These are phyloP conservation scores for Cheumatopsyche charites DNA, from an alignment of 1,140 invertebrate genomes.

Conservation along the genomic window DNA sequence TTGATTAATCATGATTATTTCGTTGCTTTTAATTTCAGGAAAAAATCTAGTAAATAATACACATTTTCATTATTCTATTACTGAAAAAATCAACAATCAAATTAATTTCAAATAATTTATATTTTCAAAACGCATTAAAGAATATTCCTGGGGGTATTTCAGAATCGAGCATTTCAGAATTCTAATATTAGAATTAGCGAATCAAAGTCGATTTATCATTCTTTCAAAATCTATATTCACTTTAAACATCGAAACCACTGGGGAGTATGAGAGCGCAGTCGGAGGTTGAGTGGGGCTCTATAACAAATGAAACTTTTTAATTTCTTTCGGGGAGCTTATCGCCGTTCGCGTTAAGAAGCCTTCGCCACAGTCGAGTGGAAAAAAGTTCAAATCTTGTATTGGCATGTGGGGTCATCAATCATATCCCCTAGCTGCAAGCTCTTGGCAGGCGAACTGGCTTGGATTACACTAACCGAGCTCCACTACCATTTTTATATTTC, in stretches of 20 bases:
- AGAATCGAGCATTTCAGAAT: too few species aligned
- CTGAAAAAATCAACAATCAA: too few species aligned
- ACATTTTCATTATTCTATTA: too few species aligned
- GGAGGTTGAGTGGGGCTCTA: background rate
- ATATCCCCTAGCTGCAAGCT: slow-evolving; percentile 25
- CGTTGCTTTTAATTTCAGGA: too few species aligned
- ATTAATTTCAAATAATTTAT: too few species aligned
- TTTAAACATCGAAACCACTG: background rate
- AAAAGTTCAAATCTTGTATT: slow-evolving; percentile 35
- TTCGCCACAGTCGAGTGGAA: slow-evolving; percentile 29
- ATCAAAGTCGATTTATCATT: too few species aligned
- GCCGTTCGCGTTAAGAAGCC: slow-evolving; percentile 23
- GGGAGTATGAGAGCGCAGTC: background rate
- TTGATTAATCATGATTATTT: too few species aligned
- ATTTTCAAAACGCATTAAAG: too few species aligned
- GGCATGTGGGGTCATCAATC: slow-evolving; percentile 35
- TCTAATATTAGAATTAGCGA: too few species aligned
- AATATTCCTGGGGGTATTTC: too few species aligned
- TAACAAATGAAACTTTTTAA: slow-evolving; percentile 34
- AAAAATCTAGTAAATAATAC: too few species aligned
- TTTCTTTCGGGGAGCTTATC: slow-evolving; percentile 24
- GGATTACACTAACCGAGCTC: background rate
- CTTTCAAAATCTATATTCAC: background rate
- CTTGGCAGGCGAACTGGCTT: slow-evolving; percentile 7
- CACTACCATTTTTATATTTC: background rate